Evolutionary conservation across 2,888 invertebrate genomes (phyloP).

Genomic region (Pediacus dermestoides): DNA sequence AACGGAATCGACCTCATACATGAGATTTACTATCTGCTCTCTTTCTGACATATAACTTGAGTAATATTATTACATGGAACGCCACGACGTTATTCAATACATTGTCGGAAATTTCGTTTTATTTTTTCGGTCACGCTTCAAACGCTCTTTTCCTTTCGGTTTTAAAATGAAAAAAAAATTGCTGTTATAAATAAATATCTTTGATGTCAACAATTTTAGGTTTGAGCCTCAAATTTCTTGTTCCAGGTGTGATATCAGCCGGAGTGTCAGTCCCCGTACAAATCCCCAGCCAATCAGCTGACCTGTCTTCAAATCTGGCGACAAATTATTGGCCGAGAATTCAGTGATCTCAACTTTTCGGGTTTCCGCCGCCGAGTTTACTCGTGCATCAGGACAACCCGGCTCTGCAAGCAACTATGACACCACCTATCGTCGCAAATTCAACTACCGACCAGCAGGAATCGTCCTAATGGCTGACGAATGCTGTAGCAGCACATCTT

Average conservation of each 20-base stretch:
- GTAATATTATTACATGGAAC: too few relatives aligned
- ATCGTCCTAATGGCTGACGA: conserved; percentile 26
- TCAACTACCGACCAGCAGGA: conserved; percentile 44
- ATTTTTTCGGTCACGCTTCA: too few relatives aligned
- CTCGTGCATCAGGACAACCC: conserved; percentile 65
- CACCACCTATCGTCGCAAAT: conserved; percentile 49
- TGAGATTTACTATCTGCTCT: conserved; percentile 23
- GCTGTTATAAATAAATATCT: too few relatives aligned
- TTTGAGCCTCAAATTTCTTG: conserved; percentile 21
- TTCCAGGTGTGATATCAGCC: conserved; percentile 85
- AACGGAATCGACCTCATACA: conserved; percentile 16
- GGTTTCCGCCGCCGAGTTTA: conserved; percentile 74
- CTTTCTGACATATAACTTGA: too few relatives aligned
- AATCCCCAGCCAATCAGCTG: conserved; percentile 77
- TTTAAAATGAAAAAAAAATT: too few relatives aligned
- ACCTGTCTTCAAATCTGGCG: conserved; percentile 64
- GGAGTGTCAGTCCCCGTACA: conserved; percentile 90
- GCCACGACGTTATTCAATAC: too few relatives aligned
- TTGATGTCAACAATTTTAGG: too few relatives aligned
- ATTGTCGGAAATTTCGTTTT: too few relatives aligned
- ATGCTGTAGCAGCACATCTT: conserved; percentile 17
- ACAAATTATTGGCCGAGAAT: conserved; percentile 87
- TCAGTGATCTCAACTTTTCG: conserved; percentile 90
- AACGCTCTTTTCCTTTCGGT: too few relatives aligned
- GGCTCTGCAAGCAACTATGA: conserved; percentile 56